A percentile compares a stretch with the other conserved stretches of the same genome.
phyloP scores from a whole-genome alignment of 2,797 vertebrate species.

The Lacerta agilis region DNA sequence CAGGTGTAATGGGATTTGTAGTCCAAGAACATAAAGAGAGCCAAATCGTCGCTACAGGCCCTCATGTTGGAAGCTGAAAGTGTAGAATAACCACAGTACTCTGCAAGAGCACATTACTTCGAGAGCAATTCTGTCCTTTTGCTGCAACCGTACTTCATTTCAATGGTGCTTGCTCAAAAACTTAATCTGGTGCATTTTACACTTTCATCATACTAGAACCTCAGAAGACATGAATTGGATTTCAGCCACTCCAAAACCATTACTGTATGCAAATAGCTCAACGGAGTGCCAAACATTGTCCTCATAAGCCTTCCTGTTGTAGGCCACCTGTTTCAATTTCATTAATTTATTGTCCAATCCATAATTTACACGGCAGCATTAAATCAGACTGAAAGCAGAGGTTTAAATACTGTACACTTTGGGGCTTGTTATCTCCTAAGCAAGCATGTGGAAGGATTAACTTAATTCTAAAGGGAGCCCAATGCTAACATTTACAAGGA shows the following conservation, averaged over 20 bases:
- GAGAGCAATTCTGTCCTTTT: conserved; percentile 9
- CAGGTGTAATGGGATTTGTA: no score
- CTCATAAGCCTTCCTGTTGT: conserved; percentile 37
- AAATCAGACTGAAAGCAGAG: conserved; percentile 59
- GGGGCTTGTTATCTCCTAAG: conserved; percentile 56
- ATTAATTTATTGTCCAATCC: conserved; percentile 48
- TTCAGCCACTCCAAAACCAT: conserved; percentile 41
- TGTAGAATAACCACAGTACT: neutral
- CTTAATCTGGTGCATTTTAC: conserved; percentile 3
- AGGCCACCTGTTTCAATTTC: conserved; percentile 55
- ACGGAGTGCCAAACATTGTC: conserved; percentile 39
- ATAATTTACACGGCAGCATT: conserved; percentile 54
- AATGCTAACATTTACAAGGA: conserved; percentile 49
- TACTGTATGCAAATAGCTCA: conserved; percentile 55
- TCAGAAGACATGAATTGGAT: neutral
- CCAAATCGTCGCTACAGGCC: neutral
- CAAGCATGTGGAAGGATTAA: conserved; percentile 60
- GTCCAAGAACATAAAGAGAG: no score
- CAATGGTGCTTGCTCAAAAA: neutral
- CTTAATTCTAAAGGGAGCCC: conserved; percentile 57
- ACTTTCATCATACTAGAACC: conserved; percentile 20
- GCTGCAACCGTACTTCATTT: conserved; percentile 4
- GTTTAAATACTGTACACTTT: conserved; percentile 63
- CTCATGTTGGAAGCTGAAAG: neutral
- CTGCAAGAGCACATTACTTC: conserved; percentile 16